Conservation (phyloP, 2,888 invertebrate genomes). For the Exocentrus adspersus region DNA sequence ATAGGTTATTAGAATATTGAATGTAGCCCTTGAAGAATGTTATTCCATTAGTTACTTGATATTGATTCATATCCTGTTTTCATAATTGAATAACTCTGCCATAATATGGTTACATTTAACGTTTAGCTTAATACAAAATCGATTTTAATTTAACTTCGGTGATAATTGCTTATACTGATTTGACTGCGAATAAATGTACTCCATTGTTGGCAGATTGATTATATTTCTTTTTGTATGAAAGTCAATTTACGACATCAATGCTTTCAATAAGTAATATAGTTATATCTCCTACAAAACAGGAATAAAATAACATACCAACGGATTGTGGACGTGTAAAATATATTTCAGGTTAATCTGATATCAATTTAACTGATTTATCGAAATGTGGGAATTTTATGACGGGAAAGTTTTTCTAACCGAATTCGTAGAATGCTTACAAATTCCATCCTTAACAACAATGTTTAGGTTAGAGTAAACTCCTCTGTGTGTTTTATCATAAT, state of each 20-base stretch:
- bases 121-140: constrained; percentile 2
- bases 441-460: too few species aligned
- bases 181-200: background rate
- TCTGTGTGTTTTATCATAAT: too few species aligned
- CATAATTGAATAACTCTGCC: background rate
- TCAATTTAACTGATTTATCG: too few species aligned
- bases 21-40: constrained; percentile 8
- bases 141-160: constrained; percentile 10
- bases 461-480: too few species aligned
- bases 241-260: background rate
- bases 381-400: background rate
- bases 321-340: background rate
- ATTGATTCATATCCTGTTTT: constrained; percentile 14
- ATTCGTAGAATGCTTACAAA: too few species aligned
- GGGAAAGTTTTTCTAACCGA: background rate
- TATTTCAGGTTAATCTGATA: background rate
- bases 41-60: constrained; percentile 16
- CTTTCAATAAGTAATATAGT: constrained; percentile 1
- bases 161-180: background rate
- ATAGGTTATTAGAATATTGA: constrained; percentile 15
- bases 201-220: background rate
- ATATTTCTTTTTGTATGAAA: background rate
- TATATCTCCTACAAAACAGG: background rate
- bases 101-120: background rate
- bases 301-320: background rate